Conservation (phyloP, 2,113 vertebrate species). For the Leptodactylus fuscus region DNA sequence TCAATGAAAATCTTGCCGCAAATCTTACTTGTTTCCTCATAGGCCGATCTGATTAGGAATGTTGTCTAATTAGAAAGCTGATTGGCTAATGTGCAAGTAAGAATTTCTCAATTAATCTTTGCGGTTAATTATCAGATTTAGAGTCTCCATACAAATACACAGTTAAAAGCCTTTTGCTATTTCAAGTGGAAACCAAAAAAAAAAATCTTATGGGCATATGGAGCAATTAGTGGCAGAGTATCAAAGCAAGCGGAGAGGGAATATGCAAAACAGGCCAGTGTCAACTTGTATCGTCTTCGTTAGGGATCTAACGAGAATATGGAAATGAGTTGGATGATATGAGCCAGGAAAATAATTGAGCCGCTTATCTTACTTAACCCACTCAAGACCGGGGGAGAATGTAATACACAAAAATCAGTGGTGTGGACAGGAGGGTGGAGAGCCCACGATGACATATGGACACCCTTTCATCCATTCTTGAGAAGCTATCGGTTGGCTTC, state of each 20-base stretch:
- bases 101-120: constrained; percentile 43
- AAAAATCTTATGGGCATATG: constrained; percentile 58
- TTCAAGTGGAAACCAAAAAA: constrained; percentile 56
- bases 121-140: constrained; percentile 36
- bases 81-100: constrained; percentile 13
- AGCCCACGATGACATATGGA: not conserved
- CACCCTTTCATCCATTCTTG: not conserved
- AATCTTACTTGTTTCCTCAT: constrained; percentile 13
- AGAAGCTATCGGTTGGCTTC: too few relatives aligned
- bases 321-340: constrained; percentile 55
- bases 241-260: constrained; percentile 55
- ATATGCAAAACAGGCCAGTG: constrained; percentile 56
- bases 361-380: constrained; percentile 53
- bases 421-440: not conserved
- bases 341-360: constrained; percentile 54
- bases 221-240: constrained; percentile 59
- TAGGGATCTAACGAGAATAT: constrained; percentile 60
- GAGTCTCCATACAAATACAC: constrained; percentile 28
- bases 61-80: not conserved
- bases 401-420: not conserved
- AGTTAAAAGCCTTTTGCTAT: constrained; percentile 58
- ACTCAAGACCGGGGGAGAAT: not conserved
- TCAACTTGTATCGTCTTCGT: constrained; percentile 58
- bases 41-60: not conserved
- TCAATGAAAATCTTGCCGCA: not conserved